Conservation (phyloP, 2,113 vertebrate genomes). For the Arenaria interpres region DNA sequence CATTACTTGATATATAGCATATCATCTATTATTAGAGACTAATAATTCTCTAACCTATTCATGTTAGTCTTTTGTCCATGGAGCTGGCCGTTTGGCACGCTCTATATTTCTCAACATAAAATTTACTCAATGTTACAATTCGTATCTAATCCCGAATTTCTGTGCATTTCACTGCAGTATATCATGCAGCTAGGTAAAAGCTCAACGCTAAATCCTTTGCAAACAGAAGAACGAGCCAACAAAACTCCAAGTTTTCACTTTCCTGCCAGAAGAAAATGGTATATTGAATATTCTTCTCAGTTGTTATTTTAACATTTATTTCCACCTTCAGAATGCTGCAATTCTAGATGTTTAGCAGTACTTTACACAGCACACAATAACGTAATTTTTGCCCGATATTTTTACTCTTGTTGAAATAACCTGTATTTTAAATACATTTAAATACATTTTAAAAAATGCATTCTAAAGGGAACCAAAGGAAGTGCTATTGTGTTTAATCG, state of each 20-base stretch:
- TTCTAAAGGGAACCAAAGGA: neutral
- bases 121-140: constrained; percentile 53
- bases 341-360: constrained; percentile 22
- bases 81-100: neutral
- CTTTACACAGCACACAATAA: constrained; percentile 33
- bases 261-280: neutral
- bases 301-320: constrained; percentile 13
- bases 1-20: constrained; percentile 53
- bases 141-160: constrained; percentile 47
- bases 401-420: neutral
- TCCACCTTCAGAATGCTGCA: constrained; percentile 14
- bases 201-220: constrained; percentile 50
- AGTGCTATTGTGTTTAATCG: constrained; percentile 33
- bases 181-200: constrained; percentile 47
- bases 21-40: constrained; percentile 60
- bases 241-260: neutral
- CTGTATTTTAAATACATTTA: constrained; percentile 17
- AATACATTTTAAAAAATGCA: neutral
- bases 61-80: constrained; percentile 21
- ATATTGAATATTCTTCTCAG: constrained; percentile 6
- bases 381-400: neutral
- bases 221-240: constrained; percentile 37
- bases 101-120: constrained; percentile 54
- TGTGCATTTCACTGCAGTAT: constrained; percentile 29
- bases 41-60: constrained; percentile 66